Evolutionary conservation across 2,888 invertebrate species (phyloP).

Genomic region (Eupithecia vulgata): DNA sequence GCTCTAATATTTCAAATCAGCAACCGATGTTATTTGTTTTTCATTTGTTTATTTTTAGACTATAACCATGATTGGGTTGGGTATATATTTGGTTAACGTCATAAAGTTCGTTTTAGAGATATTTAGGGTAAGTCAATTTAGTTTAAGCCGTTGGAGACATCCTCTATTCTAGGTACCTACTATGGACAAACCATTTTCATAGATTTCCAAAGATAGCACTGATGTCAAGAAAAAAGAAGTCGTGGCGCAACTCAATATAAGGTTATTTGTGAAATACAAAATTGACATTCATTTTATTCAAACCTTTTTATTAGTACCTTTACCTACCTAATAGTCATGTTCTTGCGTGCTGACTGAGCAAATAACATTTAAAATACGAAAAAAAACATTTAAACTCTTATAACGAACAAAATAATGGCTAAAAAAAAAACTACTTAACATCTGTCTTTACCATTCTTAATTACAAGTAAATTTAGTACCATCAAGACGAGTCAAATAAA

Average conservation of each 20-base stretch:
- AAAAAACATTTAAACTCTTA: neutral
- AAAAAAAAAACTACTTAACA: neutral
- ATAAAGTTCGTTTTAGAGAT: no score
- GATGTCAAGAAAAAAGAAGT: neutral
- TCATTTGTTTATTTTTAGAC: no score
- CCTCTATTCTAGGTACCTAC: neutral
- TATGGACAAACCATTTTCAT: neutral
- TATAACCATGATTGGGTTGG: no score
- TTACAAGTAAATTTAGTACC: neutral
- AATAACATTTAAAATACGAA: neutral
- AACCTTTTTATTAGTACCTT: neutral
- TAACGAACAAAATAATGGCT: neutral
- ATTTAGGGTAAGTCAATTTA: no score
- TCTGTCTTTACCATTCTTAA: neutral
- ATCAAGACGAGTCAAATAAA: neutral
- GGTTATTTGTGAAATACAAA: neutral
- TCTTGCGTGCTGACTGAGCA: neutral
- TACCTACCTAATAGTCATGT: neutral
- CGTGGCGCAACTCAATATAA: neutral
- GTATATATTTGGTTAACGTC: no score
- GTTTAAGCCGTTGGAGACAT: no score
- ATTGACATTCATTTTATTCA: neutral
- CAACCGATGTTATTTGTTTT: no score
- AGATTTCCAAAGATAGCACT: neutral
- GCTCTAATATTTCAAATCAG: neutral